Conservation (phyloP, 2,888 invertebrate species). For the Seira ritae region DNA sequence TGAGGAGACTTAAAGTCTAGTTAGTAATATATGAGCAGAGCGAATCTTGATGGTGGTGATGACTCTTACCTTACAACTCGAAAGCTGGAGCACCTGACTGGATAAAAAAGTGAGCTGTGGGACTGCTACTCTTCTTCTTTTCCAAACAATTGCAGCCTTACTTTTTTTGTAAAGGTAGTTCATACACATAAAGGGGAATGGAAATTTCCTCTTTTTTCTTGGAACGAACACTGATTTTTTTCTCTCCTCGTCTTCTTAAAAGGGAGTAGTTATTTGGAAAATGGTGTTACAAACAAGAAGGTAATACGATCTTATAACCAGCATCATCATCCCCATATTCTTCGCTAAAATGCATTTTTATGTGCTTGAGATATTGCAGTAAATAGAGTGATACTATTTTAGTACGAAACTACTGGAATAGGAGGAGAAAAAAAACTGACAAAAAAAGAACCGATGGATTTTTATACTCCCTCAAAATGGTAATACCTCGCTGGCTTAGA, state of each 20-base stretch:
- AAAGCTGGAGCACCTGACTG: neutral
- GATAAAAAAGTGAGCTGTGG: neutral
- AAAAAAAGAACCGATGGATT: neutral
- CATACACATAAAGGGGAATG: neutral
- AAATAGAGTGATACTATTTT: conserved; percentile 1
- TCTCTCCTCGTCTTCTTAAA: neutral
- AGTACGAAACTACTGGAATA: neutral
- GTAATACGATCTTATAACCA: conserved; percentile 3
- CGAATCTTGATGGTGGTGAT: neutral
- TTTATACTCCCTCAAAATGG: neutral
- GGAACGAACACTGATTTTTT: neutral
- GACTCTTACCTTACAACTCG: conserved; percentile 10
- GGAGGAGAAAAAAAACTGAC: neutral
- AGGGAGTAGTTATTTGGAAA: neutral
- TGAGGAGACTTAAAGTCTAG: conserved; percentile 3
- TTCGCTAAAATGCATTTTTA: conserved; percentile 12
- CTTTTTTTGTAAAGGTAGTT: conserved; percentile 4
- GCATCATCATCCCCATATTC: neutral
- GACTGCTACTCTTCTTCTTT: neutral
- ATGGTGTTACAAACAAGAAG: conserved; percentile 19
- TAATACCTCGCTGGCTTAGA: neutral
- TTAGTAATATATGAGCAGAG: conserved; percentile 13
- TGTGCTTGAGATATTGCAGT: neutral
- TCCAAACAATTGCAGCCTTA: conserved; percentile 10
- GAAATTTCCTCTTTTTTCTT: neutral